These are phyloP conservation scores for Siniperca knerii DNA, from an alignment of 2,113 vertebrate genomes.

Conservation along the genomic window DNA sequence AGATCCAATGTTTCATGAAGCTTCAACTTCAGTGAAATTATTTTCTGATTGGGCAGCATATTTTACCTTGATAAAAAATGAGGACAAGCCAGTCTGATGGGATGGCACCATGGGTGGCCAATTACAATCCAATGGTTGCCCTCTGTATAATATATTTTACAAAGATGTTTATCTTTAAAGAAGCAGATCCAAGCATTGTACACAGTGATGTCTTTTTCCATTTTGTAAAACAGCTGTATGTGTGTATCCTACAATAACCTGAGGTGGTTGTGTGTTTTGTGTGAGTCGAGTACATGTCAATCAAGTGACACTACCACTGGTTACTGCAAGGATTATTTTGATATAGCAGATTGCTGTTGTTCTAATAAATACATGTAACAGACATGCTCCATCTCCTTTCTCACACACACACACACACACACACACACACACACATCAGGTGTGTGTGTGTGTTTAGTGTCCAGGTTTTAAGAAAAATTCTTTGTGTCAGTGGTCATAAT, in stretches of 20 bases:
- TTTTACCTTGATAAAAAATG: neutral
- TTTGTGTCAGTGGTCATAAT: neutral
- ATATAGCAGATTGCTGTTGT: conserved; percentile 54
- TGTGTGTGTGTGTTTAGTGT: conserved; percentile 37
- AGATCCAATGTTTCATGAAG: neutral
- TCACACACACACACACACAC: neutral
- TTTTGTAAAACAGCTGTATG: neutral
- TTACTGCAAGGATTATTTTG: conserved; percentile 75
- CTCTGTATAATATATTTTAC: neutral
- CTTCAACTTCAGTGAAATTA: neutral
- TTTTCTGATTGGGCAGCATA: neutral
- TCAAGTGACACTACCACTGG: conserved; percentile 40
- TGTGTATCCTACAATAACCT: neutral
- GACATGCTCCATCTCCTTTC: conserved; percentile 40
- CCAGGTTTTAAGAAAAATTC: conserved; percentile 78
- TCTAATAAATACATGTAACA: conserved; percentile 75
- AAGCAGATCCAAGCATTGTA: neutral
- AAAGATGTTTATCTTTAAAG: neutral
- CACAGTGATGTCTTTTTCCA: neutral
- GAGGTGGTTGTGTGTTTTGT: neutral
- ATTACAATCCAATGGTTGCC: neutral
- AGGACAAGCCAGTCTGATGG: neutral
- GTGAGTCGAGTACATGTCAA: conserved; percentile 6
- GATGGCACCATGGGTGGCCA: neutral
- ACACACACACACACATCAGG: neutral